These are phyloP conservation scores for Podarcis siculus DNA, from an alignment of 2,797 vertebrate genomes.

Conservation along the genomic window DNA sequence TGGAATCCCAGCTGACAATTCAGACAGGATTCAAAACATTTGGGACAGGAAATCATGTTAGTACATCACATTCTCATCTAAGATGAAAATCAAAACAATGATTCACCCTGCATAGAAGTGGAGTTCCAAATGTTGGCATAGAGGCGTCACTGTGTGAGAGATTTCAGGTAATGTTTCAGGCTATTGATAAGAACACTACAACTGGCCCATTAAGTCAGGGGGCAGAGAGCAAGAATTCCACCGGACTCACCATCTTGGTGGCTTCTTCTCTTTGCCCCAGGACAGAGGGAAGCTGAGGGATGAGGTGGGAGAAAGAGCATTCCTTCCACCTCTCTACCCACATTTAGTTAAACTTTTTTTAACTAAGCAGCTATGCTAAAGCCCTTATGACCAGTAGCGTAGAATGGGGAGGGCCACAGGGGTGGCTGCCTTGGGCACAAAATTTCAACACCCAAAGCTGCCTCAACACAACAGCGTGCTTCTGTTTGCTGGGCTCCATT, in stretches of 20 bases:
- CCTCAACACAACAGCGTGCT: no score
- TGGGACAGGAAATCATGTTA: neutral
- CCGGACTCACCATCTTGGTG: neutral
- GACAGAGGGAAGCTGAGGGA: neutral
- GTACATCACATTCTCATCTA: rapidly evolving
- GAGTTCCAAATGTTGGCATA: neutral
- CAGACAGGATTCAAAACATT: neutral
- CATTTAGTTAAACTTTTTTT: neutral
- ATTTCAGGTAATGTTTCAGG: neutral
- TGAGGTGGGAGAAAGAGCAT: neutral
- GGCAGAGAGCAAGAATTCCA: no score
- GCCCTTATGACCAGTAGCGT: no score
- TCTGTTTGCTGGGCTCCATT: no score
- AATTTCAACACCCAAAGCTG: no score
- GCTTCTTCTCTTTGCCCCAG: neutral
- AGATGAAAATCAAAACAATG: neutral
- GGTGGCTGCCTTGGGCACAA: no score
- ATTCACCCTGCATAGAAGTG: neutral
- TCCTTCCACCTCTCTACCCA: neutral
- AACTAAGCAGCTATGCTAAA: neutral
- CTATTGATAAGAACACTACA: neutral
- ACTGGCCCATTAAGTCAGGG: neutral
- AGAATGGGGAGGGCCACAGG: no score
- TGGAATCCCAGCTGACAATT: neutral
- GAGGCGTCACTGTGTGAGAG: neutral